Evolutionary conservation across 1,140 invertebrate genomes (phyloP), one percentile per base, ranked within the genome.

Genomic region (Steinernema khuongi): DNA sequence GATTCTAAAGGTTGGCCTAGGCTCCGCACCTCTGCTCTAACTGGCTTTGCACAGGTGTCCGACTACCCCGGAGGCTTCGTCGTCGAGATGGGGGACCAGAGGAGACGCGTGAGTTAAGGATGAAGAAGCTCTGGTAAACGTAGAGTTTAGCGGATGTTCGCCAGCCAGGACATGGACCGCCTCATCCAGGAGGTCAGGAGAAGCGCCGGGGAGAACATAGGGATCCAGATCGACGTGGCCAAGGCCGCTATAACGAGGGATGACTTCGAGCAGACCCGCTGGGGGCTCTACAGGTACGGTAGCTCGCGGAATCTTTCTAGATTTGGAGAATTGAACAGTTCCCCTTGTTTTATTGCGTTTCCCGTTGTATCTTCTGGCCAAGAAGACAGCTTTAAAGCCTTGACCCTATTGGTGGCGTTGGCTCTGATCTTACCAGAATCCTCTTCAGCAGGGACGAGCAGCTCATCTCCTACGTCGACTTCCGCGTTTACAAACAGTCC

Each of bases 401-500:
- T 1, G 1, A 44, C 32, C 31, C 60, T 1, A 72, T 41, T 17
- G 32, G 19, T 66, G 33, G 79, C 4, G 72, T 74, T 41, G 33
- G 41, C 36, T 71, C 75, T 30, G 78, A 72, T 77, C 1, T 74
- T 60, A 1, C 66, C 75, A 19, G 26, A 43, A 44, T 41, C 43
- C 77, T 79, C 86, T 90, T 79, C 84, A 93, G 92, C 81, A 89
- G 89, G 14, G 93, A 95, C 86, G 91, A 93, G 81, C 90, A 92
- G 83, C 90, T 94, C 81, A 96, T 94, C 18, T 95, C 94, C 22
- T 89, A 96, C 22, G 91, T 91, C 29, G 94, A 96, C 87, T 97
- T 97, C 86, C 90, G 89, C 77, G 93, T 97, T 1, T 91, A 95
- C 81, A 97, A 97, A 29, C 14, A 79, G 75, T 31, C 26, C 28